Percentiles rank a stretch among this genome's conserved stretches.
Evolutionary conservation across 2,113 vertebrate genomes (phyloP).

Genomic region (Poecile atricapillus): DNA sequence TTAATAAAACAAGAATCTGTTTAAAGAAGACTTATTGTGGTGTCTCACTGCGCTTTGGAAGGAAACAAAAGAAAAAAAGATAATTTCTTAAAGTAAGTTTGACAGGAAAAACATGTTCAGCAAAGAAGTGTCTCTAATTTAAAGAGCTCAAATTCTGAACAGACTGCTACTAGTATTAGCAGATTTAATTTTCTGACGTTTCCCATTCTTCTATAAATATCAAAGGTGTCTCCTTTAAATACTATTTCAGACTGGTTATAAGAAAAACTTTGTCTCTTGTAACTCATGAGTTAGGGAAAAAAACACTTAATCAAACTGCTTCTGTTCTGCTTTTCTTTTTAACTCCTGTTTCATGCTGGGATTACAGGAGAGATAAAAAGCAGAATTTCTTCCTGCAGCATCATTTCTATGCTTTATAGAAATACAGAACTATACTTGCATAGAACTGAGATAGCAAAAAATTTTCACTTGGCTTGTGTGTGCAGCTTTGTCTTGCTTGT

Average conservation of each 20-base stretch:
- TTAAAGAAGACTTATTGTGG: background rate
- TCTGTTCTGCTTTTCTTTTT: background rate
- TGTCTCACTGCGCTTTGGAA: background rate
- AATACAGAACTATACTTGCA: background rate
- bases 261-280: background rate
- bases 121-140: background rate
- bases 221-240: background rate
- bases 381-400: background rate
- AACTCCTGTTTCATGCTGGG: background rate
- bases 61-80: background rate
- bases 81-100: background rate
- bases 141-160: background rate
- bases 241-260: background rate
- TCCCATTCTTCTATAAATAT: background rate
- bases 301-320: background rate
- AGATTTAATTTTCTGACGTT: background rate
- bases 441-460: background rate
- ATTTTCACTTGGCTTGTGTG: background rate
- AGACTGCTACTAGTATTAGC: background rate
- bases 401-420: background rate
- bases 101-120: background rate
- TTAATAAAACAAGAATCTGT: background rate
- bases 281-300: background rate
- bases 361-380: background rate
- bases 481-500: background rate